These are phyloP conservation scores for Ceriagrion tenellum DNA, from an alignment of 2,888 invertebrate genomes.

Conservation along the genomic window DNA sequence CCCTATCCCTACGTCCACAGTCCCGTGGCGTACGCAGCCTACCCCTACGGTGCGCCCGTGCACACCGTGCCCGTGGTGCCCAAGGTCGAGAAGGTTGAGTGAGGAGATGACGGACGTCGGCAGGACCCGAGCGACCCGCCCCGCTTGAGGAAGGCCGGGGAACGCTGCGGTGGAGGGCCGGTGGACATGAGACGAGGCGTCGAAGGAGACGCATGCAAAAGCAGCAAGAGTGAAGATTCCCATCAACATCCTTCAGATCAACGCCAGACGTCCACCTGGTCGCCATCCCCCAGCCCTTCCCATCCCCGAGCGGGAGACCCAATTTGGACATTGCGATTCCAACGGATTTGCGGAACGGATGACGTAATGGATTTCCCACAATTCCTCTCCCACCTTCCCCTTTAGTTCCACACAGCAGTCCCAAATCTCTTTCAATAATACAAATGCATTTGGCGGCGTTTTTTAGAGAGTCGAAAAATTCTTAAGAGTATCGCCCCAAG, in stretches of 20 bases:
- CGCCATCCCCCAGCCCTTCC: background rate
- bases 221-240: too few relatives aligned
- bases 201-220: background rate
- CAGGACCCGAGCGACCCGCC: slow-evolving; percentile 30
- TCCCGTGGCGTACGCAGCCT: slow-evolving; percentile 3
- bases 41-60: slow-evolving; percentile 38
- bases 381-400: background rate
- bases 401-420: background rate
- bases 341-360: slow-evolving; percentile 45
- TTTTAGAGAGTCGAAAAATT: background rate
- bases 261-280: background rate
- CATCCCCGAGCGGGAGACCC: slow-evolving; percentile 5
- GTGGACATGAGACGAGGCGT: background rate
- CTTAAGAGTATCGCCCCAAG: background rate
- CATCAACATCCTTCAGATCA: background rate
- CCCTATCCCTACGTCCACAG: slow-evolving; percentile 22
- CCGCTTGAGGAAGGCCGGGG: background rate
- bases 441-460: slow-evolving; percentile 10
- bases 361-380: slow-evolving; percentile 5
- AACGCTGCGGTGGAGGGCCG: background rate
- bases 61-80: background rate
- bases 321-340: background rate
- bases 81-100: slow-evolving; percentile 48
- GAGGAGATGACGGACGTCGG: background rate
- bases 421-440: background rate